Evolutionary conservation across 2,888 invertebrate species (phyloP), one percentile per base, ranked within the genome.

Genomic region (Cataglyphis rosenhaueri): DNA sequence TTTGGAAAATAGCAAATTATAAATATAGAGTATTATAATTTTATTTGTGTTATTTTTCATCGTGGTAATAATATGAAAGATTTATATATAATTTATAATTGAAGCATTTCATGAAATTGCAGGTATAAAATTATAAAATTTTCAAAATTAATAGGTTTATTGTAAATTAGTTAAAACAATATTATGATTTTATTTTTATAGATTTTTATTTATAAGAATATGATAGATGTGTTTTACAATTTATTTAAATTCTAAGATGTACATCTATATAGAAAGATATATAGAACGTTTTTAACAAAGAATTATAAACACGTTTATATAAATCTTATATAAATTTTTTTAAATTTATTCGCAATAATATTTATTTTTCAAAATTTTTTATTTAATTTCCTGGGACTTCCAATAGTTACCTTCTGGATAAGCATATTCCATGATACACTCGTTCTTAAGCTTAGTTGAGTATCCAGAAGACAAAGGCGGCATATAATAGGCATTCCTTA

Each of bases 391-490:
- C 0, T 70, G 52, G 4, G 15, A 94, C 93, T 96, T 95, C 98
- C 98, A 98, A 92, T 97, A 97, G 48, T 94, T 95, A n/a, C 98
- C 98, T 68, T 95, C 94, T 0, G 98, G 98, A 94, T 97, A 98
- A 81, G 96, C 95, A 93, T 96, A 98, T 88, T 96, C 96, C 48
- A 95, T 95, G 52, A 98, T 92, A 0, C 97, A 96, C 66, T 96
- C 96, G 1, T 96, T 95, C 90, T 96, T 96, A 91, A 98, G 96
- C 92, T 97, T 96, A 0, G 97, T 97, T 90, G 97, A 97, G 95
- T 98, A 98, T 0, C 98, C 98, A 0, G 98, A 96, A 21, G 95
- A 92, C 96, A 97, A 95, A n/a, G 98, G 98, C 2, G 97, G 96
- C 90, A 96, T 95, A 91, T 98, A 98, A 91, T 95, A 95, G 0